Conservation (phyloP, 2,888 invertebrate genomes). For the Nomada hirtipes region DNA sequence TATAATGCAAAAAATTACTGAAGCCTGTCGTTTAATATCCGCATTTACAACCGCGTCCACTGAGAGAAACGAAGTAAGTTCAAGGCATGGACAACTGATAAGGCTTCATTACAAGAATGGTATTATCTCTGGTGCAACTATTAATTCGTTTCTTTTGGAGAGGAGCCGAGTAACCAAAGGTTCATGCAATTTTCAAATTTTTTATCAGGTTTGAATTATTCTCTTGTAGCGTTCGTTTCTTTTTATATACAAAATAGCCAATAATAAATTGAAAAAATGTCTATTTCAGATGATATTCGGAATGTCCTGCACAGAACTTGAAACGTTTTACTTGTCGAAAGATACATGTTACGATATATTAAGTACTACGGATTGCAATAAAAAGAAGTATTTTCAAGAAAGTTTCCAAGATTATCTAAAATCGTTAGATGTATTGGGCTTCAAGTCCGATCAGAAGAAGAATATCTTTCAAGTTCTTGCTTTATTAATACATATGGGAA, state of each 20-base stretch:
- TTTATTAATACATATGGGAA: conserved; percentile 80
- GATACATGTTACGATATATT: conserved; percentile 72
- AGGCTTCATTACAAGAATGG: conserved; percentile 80
- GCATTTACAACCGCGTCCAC: conserved; percentile 83
- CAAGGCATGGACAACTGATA: conserved; percentile 83
- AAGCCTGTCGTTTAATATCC: conserved; percentile 76
- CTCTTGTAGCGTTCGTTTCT: not conserved
- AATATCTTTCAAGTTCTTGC: conserved; percentile 78
- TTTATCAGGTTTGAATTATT: conserved; percentile 79
- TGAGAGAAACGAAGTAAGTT: conserved; percentile 81
- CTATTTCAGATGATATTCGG: conserved; percentile 75
- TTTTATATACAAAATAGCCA: not conserved
- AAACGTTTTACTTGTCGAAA: conserved; percentile 71
- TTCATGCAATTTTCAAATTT: conserved; percentile 83
- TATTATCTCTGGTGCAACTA: conserved; percentile 79
- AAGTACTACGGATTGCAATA: conserved; percentile 48
- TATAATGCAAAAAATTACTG: conserved; percentile 77
- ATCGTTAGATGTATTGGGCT: conserved; percentile 76
- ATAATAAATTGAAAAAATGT: not conserved
- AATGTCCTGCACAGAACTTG: conserved; percentile 72
- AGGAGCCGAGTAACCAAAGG: conserved; percentile 82
- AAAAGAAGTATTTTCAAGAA: conserved; percentile 49
- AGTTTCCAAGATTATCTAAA: conserved; percentile 76
- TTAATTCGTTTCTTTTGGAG: conserved; percentile 83
- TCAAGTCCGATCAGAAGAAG: conserved; percentile 66